Percentiles rank a stretch among this genome's conserved stretches.
Evolutionary conservation across 2,113 vertebrate genomes (phyloP).

Genomic region (Carollia perspicillata): DNA sequence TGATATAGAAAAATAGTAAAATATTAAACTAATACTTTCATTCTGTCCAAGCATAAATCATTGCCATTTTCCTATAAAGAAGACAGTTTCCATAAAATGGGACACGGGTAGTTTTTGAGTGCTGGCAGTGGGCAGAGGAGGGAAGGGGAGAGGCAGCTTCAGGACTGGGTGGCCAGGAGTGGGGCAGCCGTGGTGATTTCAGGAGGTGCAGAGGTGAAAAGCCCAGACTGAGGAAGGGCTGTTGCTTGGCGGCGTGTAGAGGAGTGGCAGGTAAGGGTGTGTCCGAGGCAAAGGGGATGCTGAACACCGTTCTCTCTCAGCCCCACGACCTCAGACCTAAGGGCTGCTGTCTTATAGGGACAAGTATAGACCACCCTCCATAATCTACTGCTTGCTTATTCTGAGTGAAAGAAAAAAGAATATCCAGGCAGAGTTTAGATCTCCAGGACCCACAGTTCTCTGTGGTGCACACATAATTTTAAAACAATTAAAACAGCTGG

Average conservation of each 20-base stretch:
- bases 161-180: neutral
- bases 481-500: constrained; percentile 75
- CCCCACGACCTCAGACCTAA: neutral
- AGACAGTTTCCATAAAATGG: neutral
- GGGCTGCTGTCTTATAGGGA: too few relatives aligned
- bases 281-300: neutral
- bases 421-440: neutral
- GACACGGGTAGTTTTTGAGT: neutral
- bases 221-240: neutral
- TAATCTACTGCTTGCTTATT: neutral
- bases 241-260: accelerated
- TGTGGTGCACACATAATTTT: constrained; percentile 52
- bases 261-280: neutral
- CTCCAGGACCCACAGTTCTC: constrained; percentile 60
- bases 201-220: neutral
- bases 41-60: neutral
- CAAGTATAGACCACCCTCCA: neutral
- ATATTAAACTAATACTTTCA: neutral
- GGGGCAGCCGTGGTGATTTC: neutral
- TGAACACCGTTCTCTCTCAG: accelerated
- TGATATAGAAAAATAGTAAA: neutral
- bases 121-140: neutral
- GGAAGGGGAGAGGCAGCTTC: neutral
- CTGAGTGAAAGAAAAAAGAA: neutral
- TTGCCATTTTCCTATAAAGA: neutral